Conservation (phyloP, 2,113 vertebrate species). For the Myrmecophaga tridactyla region DNA sequence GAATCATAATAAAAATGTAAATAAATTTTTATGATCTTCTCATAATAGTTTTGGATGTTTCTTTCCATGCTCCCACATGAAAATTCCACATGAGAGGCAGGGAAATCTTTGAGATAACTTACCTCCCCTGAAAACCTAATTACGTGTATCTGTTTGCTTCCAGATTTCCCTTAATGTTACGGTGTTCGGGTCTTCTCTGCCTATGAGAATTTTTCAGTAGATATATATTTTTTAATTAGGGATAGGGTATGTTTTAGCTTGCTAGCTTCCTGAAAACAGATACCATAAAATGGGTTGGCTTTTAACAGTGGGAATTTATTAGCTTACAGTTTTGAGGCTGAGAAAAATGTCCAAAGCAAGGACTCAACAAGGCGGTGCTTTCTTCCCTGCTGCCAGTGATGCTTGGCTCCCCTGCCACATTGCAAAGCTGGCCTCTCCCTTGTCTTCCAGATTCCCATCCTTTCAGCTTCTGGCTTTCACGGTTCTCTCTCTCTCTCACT, state of each 20-base stretch:
- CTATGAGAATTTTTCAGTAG: not conserved
- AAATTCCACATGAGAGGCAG: not conserved
- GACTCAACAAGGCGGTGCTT: no score
- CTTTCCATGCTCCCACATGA: not conserved
- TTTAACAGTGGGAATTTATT: no score
- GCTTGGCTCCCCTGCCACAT: no score
- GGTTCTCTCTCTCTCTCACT: not conserved
- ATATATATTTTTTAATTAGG: not conserved
- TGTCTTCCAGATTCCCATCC: no score
- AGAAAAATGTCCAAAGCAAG: no score
- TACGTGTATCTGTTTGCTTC: not conserved
- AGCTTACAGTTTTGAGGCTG: no score
- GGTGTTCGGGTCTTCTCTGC: not conserved
- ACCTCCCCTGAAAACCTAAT: not conserved
- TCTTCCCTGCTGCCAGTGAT: no score
- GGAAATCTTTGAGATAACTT: not conserved
- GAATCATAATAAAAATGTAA: not conserved
- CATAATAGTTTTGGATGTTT: not conserved
- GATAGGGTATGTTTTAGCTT: no score
- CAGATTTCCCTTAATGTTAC: not conserved
- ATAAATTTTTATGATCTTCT: not conserved
- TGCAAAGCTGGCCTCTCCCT: no score
- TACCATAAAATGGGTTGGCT: no score
- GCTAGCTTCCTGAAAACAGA: no score
- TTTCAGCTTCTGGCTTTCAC: no score